These are phyloP conservation scores for Drosophila sp. DNA, from an alignment of 1,140 invertebrate species.

Conservation along the genomic window DNA sequence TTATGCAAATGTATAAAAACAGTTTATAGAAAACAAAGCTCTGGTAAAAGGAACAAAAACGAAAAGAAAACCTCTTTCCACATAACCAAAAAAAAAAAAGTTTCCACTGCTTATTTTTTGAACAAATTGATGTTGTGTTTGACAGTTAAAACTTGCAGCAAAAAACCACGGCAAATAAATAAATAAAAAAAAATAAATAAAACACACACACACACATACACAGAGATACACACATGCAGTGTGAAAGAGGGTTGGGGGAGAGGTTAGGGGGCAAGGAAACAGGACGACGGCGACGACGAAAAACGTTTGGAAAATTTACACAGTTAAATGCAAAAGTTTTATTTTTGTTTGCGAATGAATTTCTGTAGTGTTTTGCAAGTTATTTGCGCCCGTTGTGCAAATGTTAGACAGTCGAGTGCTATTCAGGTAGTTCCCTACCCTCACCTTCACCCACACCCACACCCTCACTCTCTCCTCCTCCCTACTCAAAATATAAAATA, in stretches of 20 bases:
- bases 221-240: neutral
- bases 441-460: conserved; percentile 18
- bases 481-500: conserved; percentile 14
- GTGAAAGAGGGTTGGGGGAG: neutral
- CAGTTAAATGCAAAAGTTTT: conserved; percentile 80
- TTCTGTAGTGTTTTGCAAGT: conserved; percentile 60
- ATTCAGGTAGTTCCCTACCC: conserved; percentile 12
- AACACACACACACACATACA: conserved; percentile 22
- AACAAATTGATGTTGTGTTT: conserved; percentile 82
- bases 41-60: conserved; percentile 14
- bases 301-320: conserved; percentile 71
- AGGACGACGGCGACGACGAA: conserved; percentile 36
- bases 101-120: conserved; percentile 75
- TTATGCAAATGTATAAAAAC: conserved; percentile 45
- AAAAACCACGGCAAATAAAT: conserved; percentile 74
- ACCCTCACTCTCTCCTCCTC: neutral
- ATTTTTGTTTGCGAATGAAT: conserved; percentile 80
- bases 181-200: conserved; percentile 44
- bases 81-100: conserved; percentile 49
- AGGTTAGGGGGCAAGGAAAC: neutral
- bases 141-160: conserved; percentile 81
- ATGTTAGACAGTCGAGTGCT: conserved; percentile 48
- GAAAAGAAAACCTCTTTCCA: neutral
- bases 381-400: conserved; percentile 55
- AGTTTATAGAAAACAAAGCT: conserved; percentile 55